Evolutionary conservation across 2,888 invertebrate genomes (phyloP), one percentile per base, ranked within the genome.

Genomic region (Zhuqinia jingwanae): DNA sequence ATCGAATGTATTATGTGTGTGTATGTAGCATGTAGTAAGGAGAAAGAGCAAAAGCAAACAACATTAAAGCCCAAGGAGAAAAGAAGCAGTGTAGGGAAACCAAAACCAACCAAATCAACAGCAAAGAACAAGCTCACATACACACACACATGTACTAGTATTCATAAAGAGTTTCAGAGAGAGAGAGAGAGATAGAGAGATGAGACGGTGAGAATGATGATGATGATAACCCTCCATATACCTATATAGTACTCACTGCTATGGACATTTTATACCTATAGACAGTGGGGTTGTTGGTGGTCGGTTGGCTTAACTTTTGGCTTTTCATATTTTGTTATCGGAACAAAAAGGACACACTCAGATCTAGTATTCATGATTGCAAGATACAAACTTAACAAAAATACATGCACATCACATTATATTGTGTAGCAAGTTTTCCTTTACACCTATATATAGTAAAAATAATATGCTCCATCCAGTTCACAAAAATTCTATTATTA

Each of bases 281-380:
- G 25, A n/a, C n/a, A n/a, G 47, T 15, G 47, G 47, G n/a, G 25
- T 70, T 47, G 70, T 47, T 30, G 45, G 47, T 75, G 75, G 63
- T 36, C 17, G 65, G 63, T 65, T 76, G 63, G 75, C 75, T 50
- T n/a, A 82, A 50, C 53, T 82, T 73, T n/a, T 20, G 47, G 36
- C n/a, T n/a, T n/a, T n/a, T n/a, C n/a, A n/a, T n/a, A 76, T 50
- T 20, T 25, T 53, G 45, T 11, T 27, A 17, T 60, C 60, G 58
- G 58, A 75, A 22, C 36, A 73, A 73, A 27, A 42, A 56, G 13
- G n/a, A 17, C 27, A 82, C 73, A 53, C 60, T 36, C 20, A 82
- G 60, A 82, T 82, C 82, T 47, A 27, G 82, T 82, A 82, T 82
- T 82, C 82, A 82, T 82, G 73, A 82, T 45, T 60, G 63, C 30